Evolutionary conservation across 2,888 invertebrate species (phyloP), one percentile per base, ranked within the genome.

Genomic region (Drosophila aldrichi): DNA sequence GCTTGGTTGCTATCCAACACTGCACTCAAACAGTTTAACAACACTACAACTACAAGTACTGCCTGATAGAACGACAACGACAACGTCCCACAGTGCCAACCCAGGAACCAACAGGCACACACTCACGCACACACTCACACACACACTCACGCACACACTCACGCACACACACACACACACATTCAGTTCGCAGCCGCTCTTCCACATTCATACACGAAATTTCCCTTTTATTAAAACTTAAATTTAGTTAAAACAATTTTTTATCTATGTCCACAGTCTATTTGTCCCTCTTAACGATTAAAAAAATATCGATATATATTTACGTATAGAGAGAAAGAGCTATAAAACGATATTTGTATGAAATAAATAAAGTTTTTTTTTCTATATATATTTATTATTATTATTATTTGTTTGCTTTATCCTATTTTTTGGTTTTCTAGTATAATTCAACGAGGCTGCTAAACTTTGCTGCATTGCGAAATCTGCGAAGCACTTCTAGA

Each of bases 171-270:
- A 60, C 25, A 49, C 54, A 34, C 62, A 38, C 46, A 49, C 52
- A 52, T 38, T 36, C 16, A n/a, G 18, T 64, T 18, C 36, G 40
- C 46, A 46, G 51, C 61, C 34, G 77, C 74, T 77, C 77, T 78
- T 78, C 77, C 77, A 56, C 61, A 70, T 57, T 54, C 51, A 29
- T 58, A 43, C 63, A 20, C 46, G 58, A 54, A 54, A 54, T 38
- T 54, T 54, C 40, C 10, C 25, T 0, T 40, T 54, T 25, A 40
- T 40, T 38, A 3, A 54, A 59, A 70, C 55, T 66, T 66, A 54
- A 79, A 81, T 82, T 82, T 82, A 83, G 82, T 82, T 85, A 85
- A 81, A 73, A 63, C 61, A 82, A 83, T 71, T 74, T 70, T 58
- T 49, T 43, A 43, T 43, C 20, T 14, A 59, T 51, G 52, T 59